phyloP scores from a whole-genome alignment of 2,797 vertebrate species.

The Coracias cyanogaster region DNA sequence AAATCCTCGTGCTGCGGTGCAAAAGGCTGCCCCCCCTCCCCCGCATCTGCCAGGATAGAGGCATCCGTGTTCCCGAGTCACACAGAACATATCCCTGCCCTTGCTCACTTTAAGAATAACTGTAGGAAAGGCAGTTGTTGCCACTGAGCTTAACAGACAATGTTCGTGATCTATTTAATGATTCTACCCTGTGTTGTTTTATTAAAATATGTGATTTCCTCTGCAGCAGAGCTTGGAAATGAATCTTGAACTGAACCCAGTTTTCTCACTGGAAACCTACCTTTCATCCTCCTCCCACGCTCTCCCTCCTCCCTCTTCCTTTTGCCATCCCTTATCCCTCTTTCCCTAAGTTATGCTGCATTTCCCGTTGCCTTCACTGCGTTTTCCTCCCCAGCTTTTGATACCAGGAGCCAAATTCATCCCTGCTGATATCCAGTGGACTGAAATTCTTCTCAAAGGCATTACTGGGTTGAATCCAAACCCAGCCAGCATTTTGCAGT shows the following conservation, averaged over 20 bases:
- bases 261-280: constrained; percentile 21
- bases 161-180: background rate
- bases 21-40: constrained; percentile 18
- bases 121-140: background rate
- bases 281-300: background rate
- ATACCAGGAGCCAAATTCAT: constrained; percentile 31
- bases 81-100: background rate
- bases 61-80: background rate
- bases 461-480: constrained; percentile 29
- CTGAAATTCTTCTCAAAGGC: constrained; percentile 30
- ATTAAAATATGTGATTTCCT: constrained; percentile 20
- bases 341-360: constrained; percentile 20
- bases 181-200: background rate
- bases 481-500: constrained; percentile 43
- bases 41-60: constrained; percentile 16
- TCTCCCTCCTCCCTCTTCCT: background rate
- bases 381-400: background rate
- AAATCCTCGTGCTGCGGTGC: background rate
- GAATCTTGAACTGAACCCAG: background rate
- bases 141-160: background rate
- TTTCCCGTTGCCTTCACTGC: constrained; percentile 42
- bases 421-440: constrained; percentile 34
- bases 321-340: constrained; percentile 1
- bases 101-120: background rate
- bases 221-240: constrained; percentile 40